Evolutionary conservation across 37 sponge, comb jelly and placozoan genomes (phyloP), one percentile per base, ranked within the genome.

Genomic region (Axinella damicornis): DNA sequence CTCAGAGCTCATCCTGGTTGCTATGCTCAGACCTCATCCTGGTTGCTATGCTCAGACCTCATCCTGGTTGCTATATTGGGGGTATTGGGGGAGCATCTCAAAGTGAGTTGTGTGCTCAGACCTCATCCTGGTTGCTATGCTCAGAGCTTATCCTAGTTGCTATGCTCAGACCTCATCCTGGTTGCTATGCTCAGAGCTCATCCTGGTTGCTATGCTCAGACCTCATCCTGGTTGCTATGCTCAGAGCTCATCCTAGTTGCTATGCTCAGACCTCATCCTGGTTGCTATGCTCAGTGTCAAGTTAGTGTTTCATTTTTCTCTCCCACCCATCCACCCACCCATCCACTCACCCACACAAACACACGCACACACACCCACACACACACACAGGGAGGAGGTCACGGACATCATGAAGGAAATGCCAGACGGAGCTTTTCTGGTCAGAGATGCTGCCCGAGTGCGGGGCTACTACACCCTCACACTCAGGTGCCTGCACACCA

Each of bases 381-480:
- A 52, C 73, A 20, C 35, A 6, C n/a, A 68, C 78, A 93, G 98
- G 76, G 96, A 98, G 60, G 94, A 93, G 19, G 94, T 95, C 31
- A 93, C 90, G 5, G 90, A 95, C 22, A 91, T 77, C 46, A 95
- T 98, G 98, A 85, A 88, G 66, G 88, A 86, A 34, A 81, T 35
- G 65, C 91, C 91, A 18, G 95, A 98, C 60, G 98, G 98, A 1
- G 74, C 98, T n/a, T 98, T 95, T 66, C 87, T 98, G 1, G 98
- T 98, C 35, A 65, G 98, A 28, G 98, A 98, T 65, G 96, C 96
- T 13, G 84, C 94, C 22, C 76, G 88, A 13, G 81, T 81, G 24
- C 72, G 89, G 24, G 96, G 96, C 52, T 88, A 95, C 36, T 98
- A 98, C 88, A 98, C 98, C 15, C 89, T 98, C 24, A 98, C 98